phyloP scores from a whole-genome alignment of 1,140 invertebrate genomes.

The Lasaia peninsularis region DNA sequence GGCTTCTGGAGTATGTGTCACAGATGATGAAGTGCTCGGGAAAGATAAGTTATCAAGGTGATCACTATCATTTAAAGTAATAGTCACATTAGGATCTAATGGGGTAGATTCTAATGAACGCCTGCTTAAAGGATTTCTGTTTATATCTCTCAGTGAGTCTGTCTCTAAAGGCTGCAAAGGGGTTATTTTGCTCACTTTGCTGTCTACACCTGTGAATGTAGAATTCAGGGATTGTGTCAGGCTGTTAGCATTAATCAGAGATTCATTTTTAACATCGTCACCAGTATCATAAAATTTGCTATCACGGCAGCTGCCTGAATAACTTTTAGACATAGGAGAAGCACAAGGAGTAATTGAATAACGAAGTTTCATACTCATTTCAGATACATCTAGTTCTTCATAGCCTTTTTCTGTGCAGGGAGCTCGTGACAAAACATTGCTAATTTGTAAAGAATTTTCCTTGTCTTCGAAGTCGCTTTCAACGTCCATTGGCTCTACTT shows the following conservation, averaged over 20 bases:
- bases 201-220: conserved; percentile 45
- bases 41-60: conserved; percentile 50
- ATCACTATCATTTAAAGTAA: conserved; percentile 39
- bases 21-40: conserved; percentile 58
- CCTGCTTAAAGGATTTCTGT: conserved; percentile 34
- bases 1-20: conserved; percentile 52
- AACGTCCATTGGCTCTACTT: conserved; percentile 63
- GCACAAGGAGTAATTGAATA: conserved; percentile 58
- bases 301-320: conserved; percentile 43
- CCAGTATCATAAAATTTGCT: conserved; percentile 31
- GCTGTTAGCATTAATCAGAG: conserved; percentile 39
- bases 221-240: conserved; percentile 57
- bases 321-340: conserved; percentile 66
- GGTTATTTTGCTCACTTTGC: conserved; percentile 40
- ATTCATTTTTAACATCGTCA: conserved; percentile 21
- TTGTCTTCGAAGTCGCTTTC: conserved; percentile 64
- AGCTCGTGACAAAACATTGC: conserved; percentile 49
- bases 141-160: conserved; percentile 35
- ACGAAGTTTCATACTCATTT: conserved; percentile 65
- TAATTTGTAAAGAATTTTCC: conserved; percentile 56
- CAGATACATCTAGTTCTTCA: conserved; percentile 64
- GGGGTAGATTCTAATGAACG: conserved; percentile 30
- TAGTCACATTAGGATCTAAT: conserved; percentile 35
- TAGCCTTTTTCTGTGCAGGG: conserved; percentile 59
- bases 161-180: conserved; percentile 46